These are phyloP conservation scores for Nomada goodeniana DNA, from an alignment of 2,888 invertebrate genomes.

Conservation along the genomic window DNA sequence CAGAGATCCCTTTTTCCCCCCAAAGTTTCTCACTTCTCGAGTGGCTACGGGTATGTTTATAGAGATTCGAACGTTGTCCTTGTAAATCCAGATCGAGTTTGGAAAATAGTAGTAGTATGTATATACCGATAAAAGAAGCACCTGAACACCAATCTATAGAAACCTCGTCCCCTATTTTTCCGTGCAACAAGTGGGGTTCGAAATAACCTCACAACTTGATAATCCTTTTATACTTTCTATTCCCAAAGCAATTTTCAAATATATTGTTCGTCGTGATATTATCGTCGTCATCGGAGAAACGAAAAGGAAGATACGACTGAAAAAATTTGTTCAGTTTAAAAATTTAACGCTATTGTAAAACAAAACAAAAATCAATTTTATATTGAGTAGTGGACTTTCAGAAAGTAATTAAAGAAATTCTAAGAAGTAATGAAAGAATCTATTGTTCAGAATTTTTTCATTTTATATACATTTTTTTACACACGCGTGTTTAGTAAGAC, in stretches of 20 bases:
- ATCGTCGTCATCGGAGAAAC: too few species aligned
- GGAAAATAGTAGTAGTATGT: constrained; percentile 26
- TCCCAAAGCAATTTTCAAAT: not conserved
- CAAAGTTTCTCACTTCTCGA: constrained; percentile 13
- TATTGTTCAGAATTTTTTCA: not conserved
- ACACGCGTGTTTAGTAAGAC: not conserved
- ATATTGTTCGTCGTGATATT: not conserved
- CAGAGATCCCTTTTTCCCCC: not conserved
- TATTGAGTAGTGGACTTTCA: too few species aligned
- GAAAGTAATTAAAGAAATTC: too few species aligned
- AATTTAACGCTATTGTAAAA: too few species aligned
- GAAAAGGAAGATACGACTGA: too few species aligned
- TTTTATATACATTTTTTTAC: not conserved
- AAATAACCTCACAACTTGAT: not conserved
- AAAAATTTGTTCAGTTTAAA: too few species aligned
- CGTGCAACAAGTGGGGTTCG: constrained; percentile 13
- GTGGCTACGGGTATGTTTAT: constrained; percentile 18
- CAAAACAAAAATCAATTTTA: too few species aligned
- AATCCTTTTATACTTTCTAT: not conserved
- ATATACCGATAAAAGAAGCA: constrained; percentile 21
- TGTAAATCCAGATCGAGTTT: constrained; percentile 41
- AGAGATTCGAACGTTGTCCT: constrained; percentile 25
- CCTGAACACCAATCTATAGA: not conserved
- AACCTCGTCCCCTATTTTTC: not conserved
- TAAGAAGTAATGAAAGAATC: not conserved